phyloP scores from a whole-genome alignment of 2,888 invertebrate species.

The Phania funesta region DNA sequence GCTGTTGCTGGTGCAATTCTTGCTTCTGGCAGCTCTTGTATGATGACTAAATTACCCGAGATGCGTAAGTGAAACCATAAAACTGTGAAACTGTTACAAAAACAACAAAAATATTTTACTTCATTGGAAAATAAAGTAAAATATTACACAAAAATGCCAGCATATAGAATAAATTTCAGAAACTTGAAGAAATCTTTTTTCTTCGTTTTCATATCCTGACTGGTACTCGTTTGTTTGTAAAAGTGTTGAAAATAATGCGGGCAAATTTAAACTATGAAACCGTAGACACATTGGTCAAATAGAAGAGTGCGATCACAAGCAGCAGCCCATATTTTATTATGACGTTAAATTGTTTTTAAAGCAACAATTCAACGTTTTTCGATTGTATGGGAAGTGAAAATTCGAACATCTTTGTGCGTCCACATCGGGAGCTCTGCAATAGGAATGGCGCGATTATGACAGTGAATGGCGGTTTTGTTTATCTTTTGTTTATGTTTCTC shows the following conservation, averaged over 20 bases:
- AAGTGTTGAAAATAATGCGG: constrained; percentile 18
- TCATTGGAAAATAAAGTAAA: constrained; percentile 43
- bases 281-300: constrained; percentile 20
- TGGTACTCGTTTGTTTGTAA: background rate
- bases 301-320: background rate
- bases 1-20: constrained; percentile 3
- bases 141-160: constrained; percentile 45
- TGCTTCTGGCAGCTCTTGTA: constrained; percentile 16
- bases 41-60: constrained; percentile 1
- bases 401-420: too few relatives aligned
- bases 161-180: background rate
- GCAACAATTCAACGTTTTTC: too few relatives aligned
- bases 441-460: too few relatives aligned
- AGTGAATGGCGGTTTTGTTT: too few relatives aligned
- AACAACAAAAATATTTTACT: constrained; percentile 25
- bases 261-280: constrained; percentile 30
- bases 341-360: too few relatives aligned
- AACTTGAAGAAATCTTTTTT: constrained; percentile 22
- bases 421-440: too few relatives aligned
- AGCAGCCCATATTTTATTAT: too few relatives aligned
- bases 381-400: too few relatives aligned
- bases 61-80: constrained; percentile 57
- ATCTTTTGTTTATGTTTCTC: too few relatives aligned
- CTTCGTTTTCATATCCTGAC: background rate
- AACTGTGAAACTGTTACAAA: constrained; percentile 39